A percentile compares a stretch with the other conserved stretches of the same genome.
These are phyloP conservation scores for Ptycholaimellus sp. DNA, from an alignment of 2,888 invertebrate species.

Conservation along the genomic window DNA sequence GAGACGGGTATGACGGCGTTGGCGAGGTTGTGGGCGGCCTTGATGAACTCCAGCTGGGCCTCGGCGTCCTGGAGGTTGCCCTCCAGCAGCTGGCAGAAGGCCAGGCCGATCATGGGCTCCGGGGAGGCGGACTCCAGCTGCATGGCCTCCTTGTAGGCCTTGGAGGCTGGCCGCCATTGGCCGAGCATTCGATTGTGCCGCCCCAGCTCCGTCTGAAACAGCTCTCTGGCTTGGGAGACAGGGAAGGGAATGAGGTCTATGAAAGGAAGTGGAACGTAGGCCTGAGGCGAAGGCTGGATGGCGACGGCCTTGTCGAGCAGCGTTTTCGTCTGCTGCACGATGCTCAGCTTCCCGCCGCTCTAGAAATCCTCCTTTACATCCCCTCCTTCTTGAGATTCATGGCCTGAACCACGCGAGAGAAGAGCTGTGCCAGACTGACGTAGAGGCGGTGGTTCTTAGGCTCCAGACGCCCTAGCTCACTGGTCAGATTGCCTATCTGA, in stretches of 20 bases:
- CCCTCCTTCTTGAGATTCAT: constrained; percentile 18
- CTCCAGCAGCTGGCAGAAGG: constrained; percentile 12
- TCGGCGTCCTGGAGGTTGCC: constrained; percentile 36
- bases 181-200: constrained; percentile 49
- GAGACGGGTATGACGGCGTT: not conserved
- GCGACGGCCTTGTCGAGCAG: constrained; percentile 55
- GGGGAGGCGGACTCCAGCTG: constrained; percentile 60
- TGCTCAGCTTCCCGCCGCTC: constrained; percentile 34
- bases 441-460: constrained; percentile 48
- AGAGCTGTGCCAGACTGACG: constrained; percentile 42
- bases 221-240: too few relatives aligned
- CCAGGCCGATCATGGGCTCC: constrained; percentile 37
- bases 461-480: constrained; percentile 46
- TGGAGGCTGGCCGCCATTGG: constrained; percentile 50
- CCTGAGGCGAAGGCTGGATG: constrained; percentile 42
- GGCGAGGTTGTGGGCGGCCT: constrained; percentile 43
- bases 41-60: constrained; percentile 61
- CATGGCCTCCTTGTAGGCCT: constrained; percentile 52
- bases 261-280: too few relatives aligned
- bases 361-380: too few relatives aligned
- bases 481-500: constrained; percentile 43
- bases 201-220: constrained; percentile 59
- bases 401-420: constrained; percentile 41
- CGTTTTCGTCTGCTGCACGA: constrained; percentile 48
- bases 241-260: too few relatives aligned